Percentiles rank a stretch among this genome's conserved stretches.
These are phyloP conservation scores for Perodicticus potto DNA, from an alignment of 2,797 vertebrate species.

Conservation along the genomic window DNA sequence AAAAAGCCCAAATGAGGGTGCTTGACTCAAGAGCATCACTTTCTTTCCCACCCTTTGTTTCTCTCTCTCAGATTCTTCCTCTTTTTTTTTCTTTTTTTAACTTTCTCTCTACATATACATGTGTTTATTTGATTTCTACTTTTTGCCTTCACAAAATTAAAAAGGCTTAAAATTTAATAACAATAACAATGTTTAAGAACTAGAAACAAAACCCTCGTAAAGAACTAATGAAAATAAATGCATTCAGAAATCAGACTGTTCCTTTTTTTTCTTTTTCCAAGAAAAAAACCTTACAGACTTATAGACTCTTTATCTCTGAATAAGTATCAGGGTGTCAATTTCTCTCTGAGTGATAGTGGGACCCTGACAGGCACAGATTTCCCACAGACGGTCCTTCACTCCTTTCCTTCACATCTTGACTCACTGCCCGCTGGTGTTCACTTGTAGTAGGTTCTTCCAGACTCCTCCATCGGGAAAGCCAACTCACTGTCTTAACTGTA, in stretches of 20 bases:
- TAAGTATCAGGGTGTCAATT: not conserved
- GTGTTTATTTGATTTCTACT: no score
- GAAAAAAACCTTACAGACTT: no score
- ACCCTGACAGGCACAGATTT: not conserved
- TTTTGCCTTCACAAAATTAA: no score
- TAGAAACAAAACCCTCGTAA: no score
- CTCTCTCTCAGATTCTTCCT: not conserved
- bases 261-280: no score
- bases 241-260: no score
- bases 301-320: not conserved
- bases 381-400: not conserved
- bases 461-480: not conserved
- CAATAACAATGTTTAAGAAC: no score
- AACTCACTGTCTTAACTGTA: not conserved
- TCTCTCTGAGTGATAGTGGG: not conserved
- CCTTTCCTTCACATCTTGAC: not conserved
- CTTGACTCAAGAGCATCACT: not conserved
- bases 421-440: not conserved
- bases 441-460: not conserved
- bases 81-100: not conserved
- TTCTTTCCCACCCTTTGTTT: not conserved
- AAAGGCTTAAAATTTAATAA: no score
- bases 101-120: no score
- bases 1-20: not conserved
- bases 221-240: no score